These are phyloP conservation scores for Eupeodes luniger DNA, from an alignment of 2,888 invertebrate species.

Conservation along the genomic window DNA sequence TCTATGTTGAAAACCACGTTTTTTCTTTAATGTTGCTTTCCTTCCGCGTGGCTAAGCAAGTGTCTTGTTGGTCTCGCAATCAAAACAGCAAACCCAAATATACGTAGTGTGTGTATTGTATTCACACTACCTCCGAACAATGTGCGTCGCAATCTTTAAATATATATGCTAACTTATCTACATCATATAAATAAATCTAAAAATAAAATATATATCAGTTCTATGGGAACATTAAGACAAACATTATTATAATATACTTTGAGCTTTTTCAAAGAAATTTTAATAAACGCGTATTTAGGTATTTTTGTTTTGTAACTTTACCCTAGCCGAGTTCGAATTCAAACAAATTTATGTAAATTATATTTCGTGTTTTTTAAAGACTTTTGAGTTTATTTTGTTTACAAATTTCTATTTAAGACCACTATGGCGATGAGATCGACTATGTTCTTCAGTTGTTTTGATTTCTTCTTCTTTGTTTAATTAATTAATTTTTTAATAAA, in stretches of 20 bases:
- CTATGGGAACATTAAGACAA: neutral
- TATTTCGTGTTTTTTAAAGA: neutral
- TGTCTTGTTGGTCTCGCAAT: slow-evolving; percentile 12
- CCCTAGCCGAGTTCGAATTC: neutral
- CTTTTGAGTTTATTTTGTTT: too few species aligned
- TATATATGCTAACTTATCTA: slow-evolving; percentile 9
- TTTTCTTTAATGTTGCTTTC: slow-evolving; percentile 19
- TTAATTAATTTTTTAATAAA: too few species aligned
- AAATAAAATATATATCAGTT: slow-evolving; percentile 20
- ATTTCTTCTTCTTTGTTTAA: too few species aligned
- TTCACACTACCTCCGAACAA: neutral
- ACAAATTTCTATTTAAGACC: too few species aligned
- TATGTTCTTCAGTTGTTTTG: too few species aligned
- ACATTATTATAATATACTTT: neutral
- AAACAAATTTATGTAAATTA: neutral
- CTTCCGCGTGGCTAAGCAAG: slow-evolving; percentile 46
- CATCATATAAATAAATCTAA: neutral
- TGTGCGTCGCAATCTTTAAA: slow-evolving; percentile 10
- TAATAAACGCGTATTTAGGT: too few species aligned
- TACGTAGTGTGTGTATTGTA: slow-evolving; percentile 20
- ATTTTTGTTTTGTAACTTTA: neutral
- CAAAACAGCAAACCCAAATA: neutral
- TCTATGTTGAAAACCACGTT: slow-evolving; percentile 37
- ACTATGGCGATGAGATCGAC: too few species aligned
- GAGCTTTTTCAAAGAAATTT: neutral